These are phyloP conservation scores for Leucania comma DNA, from an alignment of 2,888 invertebrate species.

Conservation along the genomic window DNA sequence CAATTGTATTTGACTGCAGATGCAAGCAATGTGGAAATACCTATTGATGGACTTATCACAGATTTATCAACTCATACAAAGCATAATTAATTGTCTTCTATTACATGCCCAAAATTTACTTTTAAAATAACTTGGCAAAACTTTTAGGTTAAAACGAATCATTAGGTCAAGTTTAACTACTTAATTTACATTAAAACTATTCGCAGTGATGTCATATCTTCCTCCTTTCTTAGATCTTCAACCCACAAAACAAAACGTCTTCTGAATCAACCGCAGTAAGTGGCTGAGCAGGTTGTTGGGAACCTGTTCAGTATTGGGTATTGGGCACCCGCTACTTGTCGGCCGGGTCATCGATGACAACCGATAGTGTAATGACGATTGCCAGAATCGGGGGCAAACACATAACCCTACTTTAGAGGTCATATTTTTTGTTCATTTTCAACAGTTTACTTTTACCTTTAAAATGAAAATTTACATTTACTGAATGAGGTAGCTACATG, in stretches of 20 bases:
- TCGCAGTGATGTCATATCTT: slow-evolving; percentile 28
- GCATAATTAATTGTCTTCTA: too few relatives aligned
- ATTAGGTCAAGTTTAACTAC: slow-evolving; percentile 2
- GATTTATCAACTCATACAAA: too few relatives aligned
- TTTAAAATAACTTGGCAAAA: neutral
- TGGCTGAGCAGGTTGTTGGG: slow-evolving; percentile 60
- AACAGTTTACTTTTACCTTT: slow-evolving; percentile 13
- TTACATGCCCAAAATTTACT: neutral
- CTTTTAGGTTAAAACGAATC: neutral
- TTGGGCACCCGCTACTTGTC: slow-evolving; percentile 77
- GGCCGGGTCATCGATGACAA: slow-evolving; percentile 55
- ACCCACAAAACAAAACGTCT: slow-evolving; percentile 39
- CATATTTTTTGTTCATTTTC: slow-evolving; percentile 36
- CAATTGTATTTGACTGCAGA: too few relatives aligned
- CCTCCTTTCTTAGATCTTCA: slow-evolving; percentile 21
- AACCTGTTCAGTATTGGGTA: slow-evolving; percentile 68
- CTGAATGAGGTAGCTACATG: neutral
- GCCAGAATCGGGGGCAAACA: slow-evolving; percentile 47
- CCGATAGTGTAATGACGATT: slow-evolving; percentile 45
- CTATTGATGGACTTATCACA: too few relatives aligned
- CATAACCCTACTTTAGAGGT: slow-evolving; percentile 52
- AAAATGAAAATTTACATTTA: slow-evolving; percentile 19
- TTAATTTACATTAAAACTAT: slow-evolving; percentile 4
- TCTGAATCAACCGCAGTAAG: slow-evolving; percentile 62
- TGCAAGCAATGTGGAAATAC: too few relatives aligned